Base-by-base conservation (phyloP, 2,113 vertebrate genomes). In the Cynocephalus volans region DNA sequence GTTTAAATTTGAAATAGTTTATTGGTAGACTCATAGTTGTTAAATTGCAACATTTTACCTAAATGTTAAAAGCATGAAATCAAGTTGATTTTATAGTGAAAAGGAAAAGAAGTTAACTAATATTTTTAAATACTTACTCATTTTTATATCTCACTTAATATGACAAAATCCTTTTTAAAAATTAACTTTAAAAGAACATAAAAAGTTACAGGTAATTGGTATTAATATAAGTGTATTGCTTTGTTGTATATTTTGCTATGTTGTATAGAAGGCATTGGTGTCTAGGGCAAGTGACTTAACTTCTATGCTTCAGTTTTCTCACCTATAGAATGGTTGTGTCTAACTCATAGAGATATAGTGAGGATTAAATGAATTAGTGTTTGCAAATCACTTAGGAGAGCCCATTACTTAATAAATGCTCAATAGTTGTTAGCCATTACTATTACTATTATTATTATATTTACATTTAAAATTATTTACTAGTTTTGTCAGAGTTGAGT, bases 1-100 rank as follows among this genome's bases (percentile, higher is more conserved):
- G 36, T 82, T 96, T 91, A 83, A 65, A 70, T 92, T 87, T 96
- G 85, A 88, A 96, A 52, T 79, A 85, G 8, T 64, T 92, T 96
- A 58, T 88, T 87, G 84, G 18, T 72, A 18, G 45, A 31, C 28
- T 82, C 7, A 50, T 15, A 88, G 41, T 67, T 69, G n/a, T 93
- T 90, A 72, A 92, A 60, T 28, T 85, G 6, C 21, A 80, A 24
- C 19, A 36, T 95, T 96, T 79, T 96, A 88, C 48, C 41, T 76
- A 88, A 81, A 75, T 75, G 36, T 81, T 85, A 48, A 82, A 93
- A 56, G 70, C 23, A 48, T 72, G 62, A 73, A 82, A 79, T 94
- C 70, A 94, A 86, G 62, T 89, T 45, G 62, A 76, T 93, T 97
- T 84, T 82, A 62, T 67, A 73, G 50, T 87, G 58, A 84, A 96